phyloP scores from a whole-genome alignment of 1,140 invertebrate species.

The Coelopa frigida region DNA sequence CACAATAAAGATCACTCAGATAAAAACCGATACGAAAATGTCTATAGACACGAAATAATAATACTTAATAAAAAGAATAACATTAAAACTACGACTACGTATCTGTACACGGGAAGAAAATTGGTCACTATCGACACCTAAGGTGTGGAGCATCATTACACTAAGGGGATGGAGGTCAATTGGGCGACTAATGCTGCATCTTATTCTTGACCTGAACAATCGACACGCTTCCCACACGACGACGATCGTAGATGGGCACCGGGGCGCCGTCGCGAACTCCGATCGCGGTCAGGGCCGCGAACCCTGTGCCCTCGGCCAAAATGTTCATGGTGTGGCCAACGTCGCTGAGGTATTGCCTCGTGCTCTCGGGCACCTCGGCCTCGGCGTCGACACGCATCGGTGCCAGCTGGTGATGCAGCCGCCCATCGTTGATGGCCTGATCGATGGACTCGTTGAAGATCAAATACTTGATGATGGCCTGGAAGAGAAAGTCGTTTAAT shows the following conservation, averaged over 20 bases:
- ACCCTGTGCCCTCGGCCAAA: constrained; percentile 40
- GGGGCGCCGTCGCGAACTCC: constrained; percentile 37
- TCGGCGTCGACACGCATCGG: constrained; percentile 65
- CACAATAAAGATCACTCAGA: no score
- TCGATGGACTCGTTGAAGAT: constrained; percentile 67
- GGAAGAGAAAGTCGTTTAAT: background rate
- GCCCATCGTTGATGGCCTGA: constrained; percentile 68
- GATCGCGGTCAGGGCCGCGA: constrained; percentile 49
- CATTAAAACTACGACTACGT: no score
- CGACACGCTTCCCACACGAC: constrained; percentile 46
- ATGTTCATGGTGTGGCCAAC: constrained; percentile 44
- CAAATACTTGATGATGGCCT: constrained; percentile 64
- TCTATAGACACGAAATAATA: no score
- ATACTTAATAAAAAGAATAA: no score
- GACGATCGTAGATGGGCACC: constrained; percentile 43
- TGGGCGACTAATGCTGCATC: constrained; percentile 31
- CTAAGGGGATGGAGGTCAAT: no score
- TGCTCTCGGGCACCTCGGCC: constrained; percentile 20
- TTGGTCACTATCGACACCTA: no score
- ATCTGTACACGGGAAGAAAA: no score
- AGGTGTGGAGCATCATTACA: no score
- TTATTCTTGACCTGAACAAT: constrained; percentile 38
- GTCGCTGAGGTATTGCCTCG: constrained; percentile 27
- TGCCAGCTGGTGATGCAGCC: constrained; percentile 89
- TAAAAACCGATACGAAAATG: no score